Base-by-base conservation (phyloP, 2,113 vertebrate species). In the Alectura lathami region DNA sequence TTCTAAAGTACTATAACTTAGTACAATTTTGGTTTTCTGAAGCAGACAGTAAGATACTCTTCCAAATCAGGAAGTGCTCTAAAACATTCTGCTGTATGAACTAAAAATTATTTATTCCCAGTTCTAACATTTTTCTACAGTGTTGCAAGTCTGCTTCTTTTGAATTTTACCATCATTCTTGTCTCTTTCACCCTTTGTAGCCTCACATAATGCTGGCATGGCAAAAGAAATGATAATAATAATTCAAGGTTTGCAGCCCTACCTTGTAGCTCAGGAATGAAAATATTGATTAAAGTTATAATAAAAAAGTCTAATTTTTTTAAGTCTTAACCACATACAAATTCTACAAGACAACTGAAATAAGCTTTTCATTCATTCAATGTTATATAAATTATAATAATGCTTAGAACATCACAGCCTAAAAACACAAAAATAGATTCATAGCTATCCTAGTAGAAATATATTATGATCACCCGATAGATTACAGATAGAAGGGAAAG, bases 281-380 rank as follows among this genome's bases (percentile, higher is more conserved):
- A 91, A 93, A 86, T 76, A 88, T 63, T 84, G 75, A 89, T 94
- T 89, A 86, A 85, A 91, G 18, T 13, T 83, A n/a, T n/a, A n/a
- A n/a, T n/a, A n/a, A n/a, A n/a, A n/a, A n/a, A n/a, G n/a, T n/a
- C n/a, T n/a, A n/a, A 92, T 50, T 32, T 90, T 87, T 88, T 92
- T 34, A 72, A 40, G 29, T 73, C 34, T 92, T 89, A 88, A 75
- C 91, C 45, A 66, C 75, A 88, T 82, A 23, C 13, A 83, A 86
- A 93, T 89, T 83, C 38, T 60, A 32, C 84, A 95, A 17, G 56
- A 86, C 45, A 83, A 23, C 6, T 4, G 7, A 86, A 88, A 86
- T 64, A 30, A 86, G 42, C 20, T 63, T 77, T 32, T 54, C 56
- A 56, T 74, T 89, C 50, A 76, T 86, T 79, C 74, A 72, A 17